Percentiles rank a stretch among this genome's conserved stretches.
Conservation (phyloP, 2,797 vertebrate species). For the Pseudocheirus occidentalis region DNA sequence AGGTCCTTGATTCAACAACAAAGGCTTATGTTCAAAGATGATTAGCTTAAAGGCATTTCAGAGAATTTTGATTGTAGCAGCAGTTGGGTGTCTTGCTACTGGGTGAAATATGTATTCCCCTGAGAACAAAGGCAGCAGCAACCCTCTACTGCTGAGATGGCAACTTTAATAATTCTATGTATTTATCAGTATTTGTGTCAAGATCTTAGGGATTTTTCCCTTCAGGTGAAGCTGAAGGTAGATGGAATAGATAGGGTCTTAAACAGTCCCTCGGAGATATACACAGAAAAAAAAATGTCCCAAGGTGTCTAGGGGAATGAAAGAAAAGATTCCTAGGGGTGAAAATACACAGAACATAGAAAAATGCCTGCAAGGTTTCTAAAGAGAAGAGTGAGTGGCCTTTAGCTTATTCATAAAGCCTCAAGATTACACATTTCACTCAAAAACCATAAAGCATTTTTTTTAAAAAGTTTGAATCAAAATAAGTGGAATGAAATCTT, state of each 20-base stretch:
- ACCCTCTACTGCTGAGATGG: constrained; percentile 85
- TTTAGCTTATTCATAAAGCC: constrained; percentile 68
- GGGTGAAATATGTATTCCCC: constrained; percentile 87
- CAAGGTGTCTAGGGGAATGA: constrained; percentile 76
- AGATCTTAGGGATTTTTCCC: constrained; percentile 86
- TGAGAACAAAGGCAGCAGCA: constrained; percentile 85
- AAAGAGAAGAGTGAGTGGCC: constrained; percentile 56
- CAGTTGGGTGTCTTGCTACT: constrained; percentile 85
- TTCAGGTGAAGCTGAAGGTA: constrained; percentile 84
- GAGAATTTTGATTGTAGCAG: constrained; percentile 84
- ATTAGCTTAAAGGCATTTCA: constrained; percentile 87
- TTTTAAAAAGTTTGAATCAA: constrained; percentile 62
- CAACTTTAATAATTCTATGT: constrained; percentile 88
- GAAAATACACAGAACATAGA: constrained; percentile 78
- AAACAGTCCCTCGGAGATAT: constrained; percentile 82
- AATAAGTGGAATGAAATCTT: constrained; percentile 57
- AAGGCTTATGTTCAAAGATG: constrained; percentile 87
- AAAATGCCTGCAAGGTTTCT: constrained; percentile 78
- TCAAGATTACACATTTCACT: constrained; percentile 52
- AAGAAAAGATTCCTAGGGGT: constrained; percentile 79
- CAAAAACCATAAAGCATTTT: not conserved
- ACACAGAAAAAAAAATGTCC: constrained; percentile 82
- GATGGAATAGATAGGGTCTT: constrained; percentile 80
- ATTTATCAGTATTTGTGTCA: constrained; percentile 87
- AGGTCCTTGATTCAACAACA: constrained; percentile 85